Base-by-base conservation (phyloP, 2,113 vertebrate genomes). In the Lophochroa leadbeateri region DNA sequence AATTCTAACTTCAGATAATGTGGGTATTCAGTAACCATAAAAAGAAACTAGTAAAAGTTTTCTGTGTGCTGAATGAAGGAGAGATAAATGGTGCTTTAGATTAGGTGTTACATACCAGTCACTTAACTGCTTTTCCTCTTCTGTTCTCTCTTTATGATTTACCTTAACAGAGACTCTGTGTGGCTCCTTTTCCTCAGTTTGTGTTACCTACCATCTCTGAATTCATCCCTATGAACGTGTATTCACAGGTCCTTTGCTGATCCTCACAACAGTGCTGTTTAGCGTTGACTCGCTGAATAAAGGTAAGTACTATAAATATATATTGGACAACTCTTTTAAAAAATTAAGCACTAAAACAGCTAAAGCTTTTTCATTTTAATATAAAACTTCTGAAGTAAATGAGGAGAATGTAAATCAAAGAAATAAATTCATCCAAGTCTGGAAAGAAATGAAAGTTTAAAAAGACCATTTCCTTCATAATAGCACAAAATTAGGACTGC, bases 1-100 rank as follows among this genome's bases (percentile, higher is more conserved):
- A 90, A 88, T 61, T 82, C 24, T 64, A 75, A 60, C 33, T 88
- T 90, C 58, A 90, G 65, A 55, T 90, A 94, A 94, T n/a, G n/a
- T 41, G 10, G 7, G 21, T 77, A 71, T 69, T 88, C 47, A 78
- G 52, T 58, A 82, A 77, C 33, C n/a, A 24, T 65, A 70, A 78
- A 91, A 92, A 68, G 55, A 78, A 81, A 65, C 21, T 15, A 41
- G 31, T 63, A 71, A 78, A 81, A 92, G 27, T 90, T 94, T 69
- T 70, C 74, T 82, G 57, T 81, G 39, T 91, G 43, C 57, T 71
- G 81, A 91, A 91, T 71, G 81, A 91, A 91, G 69, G 55, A 92
- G 76, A 67, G 69, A 82, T 37, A 84, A 89, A 91, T 44, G 44
- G 44, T 92, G 28, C 76, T 90, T 93, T 82, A 84, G 65, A 81